These are phyloP conservation scores for Salvelinus fontinalis DNA, from an alignment of 2,113 vertebrate species.

Conservation along the genomic window DNA sequence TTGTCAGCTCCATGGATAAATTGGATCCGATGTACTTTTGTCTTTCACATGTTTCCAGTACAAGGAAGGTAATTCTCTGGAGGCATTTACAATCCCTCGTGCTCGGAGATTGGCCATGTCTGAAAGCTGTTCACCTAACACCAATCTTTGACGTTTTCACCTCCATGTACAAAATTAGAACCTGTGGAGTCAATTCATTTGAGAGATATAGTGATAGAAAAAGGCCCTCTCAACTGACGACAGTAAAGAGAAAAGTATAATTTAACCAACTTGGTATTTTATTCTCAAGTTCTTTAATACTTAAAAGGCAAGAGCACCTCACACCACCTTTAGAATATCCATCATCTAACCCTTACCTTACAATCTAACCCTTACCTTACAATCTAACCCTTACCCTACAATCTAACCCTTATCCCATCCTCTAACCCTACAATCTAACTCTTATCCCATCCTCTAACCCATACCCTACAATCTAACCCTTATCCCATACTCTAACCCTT, in stretches of 20 bases:
- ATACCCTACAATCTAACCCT: no score
- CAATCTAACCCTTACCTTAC: no score
- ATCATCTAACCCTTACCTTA: no score
- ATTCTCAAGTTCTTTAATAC: background rate
- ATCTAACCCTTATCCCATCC: no score
- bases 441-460: no score
- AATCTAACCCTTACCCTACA: no score
- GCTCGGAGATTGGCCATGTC: background rate
- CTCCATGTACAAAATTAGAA: no score
- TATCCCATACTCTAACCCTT: no score
- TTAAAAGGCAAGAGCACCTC: background rate
- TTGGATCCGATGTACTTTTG: constrained; percentile 44
- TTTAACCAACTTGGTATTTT: background rate
- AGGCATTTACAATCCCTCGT: constrained; percentile 1
- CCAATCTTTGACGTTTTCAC: background rate
- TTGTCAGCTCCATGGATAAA: constrained; percentile 64
- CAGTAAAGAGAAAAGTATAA: background rate
- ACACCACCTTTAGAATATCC: background rate
- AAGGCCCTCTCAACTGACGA: background rate
- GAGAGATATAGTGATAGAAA: background rate
- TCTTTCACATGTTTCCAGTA: background rate
- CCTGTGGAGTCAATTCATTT: background rate
- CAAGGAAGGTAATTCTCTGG: constrained; percentile 30
- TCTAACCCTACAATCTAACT: no score
- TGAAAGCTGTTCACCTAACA: background rate